Percentiles rank a stretch among this genome's conserved stretches.
Conservation (phyloP, 2,797 vertebrate species). For the Erpetoichthys calabaricus region DNA sequence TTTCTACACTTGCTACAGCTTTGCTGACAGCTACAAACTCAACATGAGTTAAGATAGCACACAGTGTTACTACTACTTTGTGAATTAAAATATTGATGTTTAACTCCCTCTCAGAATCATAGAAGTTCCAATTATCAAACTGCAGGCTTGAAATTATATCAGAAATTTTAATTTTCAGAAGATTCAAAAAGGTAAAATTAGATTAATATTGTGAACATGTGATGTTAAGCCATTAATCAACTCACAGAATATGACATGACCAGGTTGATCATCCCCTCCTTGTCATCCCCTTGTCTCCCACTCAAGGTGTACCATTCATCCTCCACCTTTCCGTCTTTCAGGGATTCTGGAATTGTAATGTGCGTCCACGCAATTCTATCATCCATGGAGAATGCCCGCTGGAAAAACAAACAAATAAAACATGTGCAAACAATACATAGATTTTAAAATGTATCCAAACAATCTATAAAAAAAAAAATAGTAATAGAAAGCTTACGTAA, state of each 20-base stretch:
- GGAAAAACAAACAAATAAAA: slow-evolving; percentile 7
- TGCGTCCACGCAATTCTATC: slow-evolving; percentile 96
- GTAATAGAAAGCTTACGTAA: background rate
- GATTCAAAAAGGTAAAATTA: slow-evolving; percentile 5
- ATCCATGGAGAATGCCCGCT: slow-evolving; percentile 96
- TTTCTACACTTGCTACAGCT: too few species aligned
- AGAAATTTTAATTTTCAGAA: too few species aligned
- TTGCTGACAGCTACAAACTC: too few species aligned
- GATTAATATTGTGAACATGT: slow-evolving; percentile 4
- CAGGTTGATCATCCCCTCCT: slow-evolving; percentile 97
- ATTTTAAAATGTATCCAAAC: background rate
- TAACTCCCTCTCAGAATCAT: too few species aligned
- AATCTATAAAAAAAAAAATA: background rate
- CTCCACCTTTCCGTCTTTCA: slow-evolving; percentile 75
- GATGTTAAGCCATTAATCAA: background rate
- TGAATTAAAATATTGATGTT: too few species aligned
- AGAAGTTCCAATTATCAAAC: too few species aligned
- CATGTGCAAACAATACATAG: background rate
- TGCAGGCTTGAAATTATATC: too few species aligned
- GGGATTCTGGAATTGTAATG: slow-evolving; percentile 73
- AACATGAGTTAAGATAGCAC: too few species aligned
- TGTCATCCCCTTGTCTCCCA: slow-evolving; percentile 88
- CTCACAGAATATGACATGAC: slow-evolving; percentile 90
- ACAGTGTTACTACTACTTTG: too few species aligned
- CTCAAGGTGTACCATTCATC: slow-evolving; percentile 93